Conservation (phyloP, 2,888 invertebrate species). For the Nemoura dubitans region DNA sequence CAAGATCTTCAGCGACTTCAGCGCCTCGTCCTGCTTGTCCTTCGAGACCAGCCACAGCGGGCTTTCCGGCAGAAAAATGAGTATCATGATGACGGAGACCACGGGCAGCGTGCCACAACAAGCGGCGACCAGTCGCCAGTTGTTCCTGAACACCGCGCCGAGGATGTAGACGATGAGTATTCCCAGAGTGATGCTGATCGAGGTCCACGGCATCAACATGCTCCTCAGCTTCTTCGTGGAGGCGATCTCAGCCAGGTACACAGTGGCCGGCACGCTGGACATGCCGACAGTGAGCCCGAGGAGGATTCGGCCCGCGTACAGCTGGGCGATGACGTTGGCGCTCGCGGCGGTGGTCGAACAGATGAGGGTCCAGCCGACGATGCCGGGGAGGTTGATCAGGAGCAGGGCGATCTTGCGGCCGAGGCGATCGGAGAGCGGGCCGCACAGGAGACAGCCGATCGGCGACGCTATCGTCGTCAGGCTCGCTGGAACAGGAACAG, state of each 20-base stretch:
- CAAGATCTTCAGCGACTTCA: conserved; percentile 3
- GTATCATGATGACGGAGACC: conserved; percentile 58
- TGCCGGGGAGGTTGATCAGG: conserved; percentile 61
- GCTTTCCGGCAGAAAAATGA: conserved; percentile 64
- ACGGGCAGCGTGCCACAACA: conserved; percentile 51
- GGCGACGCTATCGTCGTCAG: conserved; percentile 66
- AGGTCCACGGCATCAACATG: conserved; percentile 66
- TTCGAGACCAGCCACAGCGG: conserved; percentile 65
- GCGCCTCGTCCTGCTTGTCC: conserved; percentile 63
- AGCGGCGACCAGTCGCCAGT: conserved; percentile 49
- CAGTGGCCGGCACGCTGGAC: conserved; percentile 65
- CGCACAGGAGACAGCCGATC: conserved; percentile 65
- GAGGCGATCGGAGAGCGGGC: conserved; percentile 63
- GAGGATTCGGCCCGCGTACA: conserved; percentile 56
- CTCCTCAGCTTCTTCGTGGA: conserved; percentile 52
- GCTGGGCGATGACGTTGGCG: conserved; percentile 53
- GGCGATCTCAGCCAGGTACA: conserved; percentile 66
- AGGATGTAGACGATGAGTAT: conserved; percentile 65
- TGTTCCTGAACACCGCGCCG: conserved; percentile 62
- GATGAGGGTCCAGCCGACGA: conserved; percentile 65
- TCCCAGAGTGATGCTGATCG: conserved; percentile 64
- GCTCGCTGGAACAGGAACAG: conserved; percentile 60
- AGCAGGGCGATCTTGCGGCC: conserved; percentile 64
- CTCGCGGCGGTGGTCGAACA: conserved; percentile 56
- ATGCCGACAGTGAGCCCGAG: conserved; percentile 64